phyloP scores from a whole-genome alignment of 1,140 invertebrate genomes.

The Agrilus planipennis region DNA sequence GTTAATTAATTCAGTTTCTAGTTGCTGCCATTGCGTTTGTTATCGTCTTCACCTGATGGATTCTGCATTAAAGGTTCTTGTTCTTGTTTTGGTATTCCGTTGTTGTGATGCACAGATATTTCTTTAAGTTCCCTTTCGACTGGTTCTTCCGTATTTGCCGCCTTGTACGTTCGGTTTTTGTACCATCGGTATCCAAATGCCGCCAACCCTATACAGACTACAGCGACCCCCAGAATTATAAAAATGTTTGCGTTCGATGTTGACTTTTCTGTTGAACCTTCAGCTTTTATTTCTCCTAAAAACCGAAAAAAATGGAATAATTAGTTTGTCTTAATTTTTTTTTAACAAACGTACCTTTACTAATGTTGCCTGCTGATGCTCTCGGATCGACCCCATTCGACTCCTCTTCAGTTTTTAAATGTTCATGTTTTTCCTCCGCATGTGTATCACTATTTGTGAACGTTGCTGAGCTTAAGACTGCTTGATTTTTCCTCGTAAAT shows the following conservation, averaged over 20 bases:
- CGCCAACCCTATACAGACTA: conserved; percentile 35
- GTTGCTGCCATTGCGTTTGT: no score
- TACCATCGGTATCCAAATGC: conserved; percentile 37
- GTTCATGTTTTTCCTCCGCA: no score
- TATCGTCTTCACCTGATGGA: background rate
- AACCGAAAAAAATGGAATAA: no score
- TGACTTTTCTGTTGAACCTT: background rate
- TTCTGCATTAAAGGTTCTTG: conserved; percentile 24
- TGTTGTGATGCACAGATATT: conserved; percentile 10
- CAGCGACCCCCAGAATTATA: conserved; percentile 36
- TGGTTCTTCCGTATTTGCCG: conserved; percentile 11
- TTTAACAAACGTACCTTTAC: no score
- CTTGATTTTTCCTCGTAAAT: no score
- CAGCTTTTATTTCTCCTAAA: background rate
- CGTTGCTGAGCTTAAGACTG: no score
- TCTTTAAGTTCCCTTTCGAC: conserved; percentile 13
- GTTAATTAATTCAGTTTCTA: no score
- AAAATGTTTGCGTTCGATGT: conserved; percentile 14
- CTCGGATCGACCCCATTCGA: no score
- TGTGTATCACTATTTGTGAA: no score
- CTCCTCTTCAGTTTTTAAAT: no score
- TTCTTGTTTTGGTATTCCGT: conserved; percentile 23
- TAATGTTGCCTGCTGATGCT: no score
- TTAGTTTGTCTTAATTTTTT: no score
- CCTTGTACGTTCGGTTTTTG: conserved; percentile 14